These are phyloP conservation scores for Mus spicilegus DNA, from an alignment of 2,113 vertebrate species.

Conservation along the genomic window DNA sequence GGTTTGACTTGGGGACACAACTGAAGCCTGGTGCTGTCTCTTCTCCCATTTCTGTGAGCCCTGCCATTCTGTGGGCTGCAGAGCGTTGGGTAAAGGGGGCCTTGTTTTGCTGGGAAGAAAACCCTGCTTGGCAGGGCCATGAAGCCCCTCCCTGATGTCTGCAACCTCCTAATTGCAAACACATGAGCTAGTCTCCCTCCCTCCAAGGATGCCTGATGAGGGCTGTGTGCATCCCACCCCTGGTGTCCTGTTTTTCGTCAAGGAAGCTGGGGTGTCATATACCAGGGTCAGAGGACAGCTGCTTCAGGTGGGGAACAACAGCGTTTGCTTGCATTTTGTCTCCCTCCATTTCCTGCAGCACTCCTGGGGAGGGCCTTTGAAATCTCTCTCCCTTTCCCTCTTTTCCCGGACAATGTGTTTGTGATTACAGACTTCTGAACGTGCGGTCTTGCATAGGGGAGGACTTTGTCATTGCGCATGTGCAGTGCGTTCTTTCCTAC, in stretches of 20 bases:
- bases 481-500: not conserved
- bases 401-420: not conserved
- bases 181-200: not conserved
- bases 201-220: not conserved
- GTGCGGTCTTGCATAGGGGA: not conserved
- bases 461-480: not conserved
- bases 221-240: not conserved
- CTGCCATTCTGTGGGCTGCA: not conserved
- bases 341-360: not conserved
- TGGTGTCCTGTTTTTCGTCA: not conserved
- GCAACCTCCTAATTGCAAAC: slow-evolving; percentile 63
- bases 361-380: not conserved
- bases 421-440: not conserved
- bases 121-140: not conserved
- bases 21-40: too few relatives aligned
- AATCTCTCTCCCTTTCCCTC: not conserved
- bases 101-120: slow-evolving; percentile 33
- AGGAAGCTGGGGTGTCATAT: not conserved
- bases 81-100: not conserved
- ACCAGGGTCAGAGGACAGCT: not conserved
- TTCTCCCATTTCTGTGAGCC: not conserved
- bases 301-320: not conserved
- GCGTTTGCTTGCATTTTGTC: not conserved
- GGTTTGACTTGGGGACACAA: not conserved
- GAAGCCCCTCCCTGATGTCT: not conserved